These are phyloP conservation scores for Polydrusus cervinus DNA, from an alignment of 2,888 invertebrate species.

Conservation along the genomic window DNA sequence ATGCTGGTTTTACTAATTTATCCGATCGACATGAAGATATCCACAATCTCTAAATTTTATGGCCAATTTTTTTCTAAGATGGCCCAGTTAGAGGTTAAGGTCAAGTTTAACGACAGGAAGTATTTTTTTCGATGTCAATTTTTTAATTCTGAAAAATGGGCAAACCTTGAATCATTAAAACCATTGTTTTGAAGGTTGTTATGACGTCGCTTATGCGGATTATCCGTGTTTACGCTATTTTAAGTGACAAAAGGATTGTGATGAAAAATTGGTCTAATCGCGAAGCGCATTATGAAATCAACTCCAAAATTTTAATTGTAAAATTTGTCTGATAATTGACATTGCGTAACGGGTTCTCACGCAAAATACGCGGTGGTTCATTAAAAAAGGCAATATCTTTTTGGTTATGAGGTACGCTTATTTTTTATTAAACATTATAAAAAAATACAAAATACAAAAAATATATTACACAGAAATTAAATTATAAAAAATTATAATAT, in stretches of 20 bases:
- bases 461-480: too few species aligned
- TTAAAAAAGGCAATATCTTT: not conserved
- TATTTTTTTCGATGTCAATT: slow-evolving; percentile 36
- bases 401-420: too few species aligned
- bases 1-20: slow-evolving; percentile 4
- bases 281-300: slow-evolving; percentile 26
- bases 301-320: slow-evolving; percentile 12
- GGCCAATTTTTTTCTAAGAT: not conserved
- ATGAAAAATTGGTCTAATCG: slow-evolving; percentile 16
- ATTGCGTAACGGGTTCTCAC: slow-evolving; percentile 6
- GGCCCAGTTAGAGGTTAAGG: slow-evolving; percentile 41
- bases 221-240: slow-evolving; percentile 32
- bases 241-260: slow-evolving; percentile 35
- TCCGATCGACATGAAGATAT: not conserved
- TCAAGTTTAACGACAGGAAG: slow-evolving; percentile 41
- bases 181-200: slow-evolving; percentile 44
- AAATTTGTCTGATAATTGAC: slow-evolving; percentile 4
- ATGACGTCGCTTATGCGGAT: slow-evolving; percentile 22
- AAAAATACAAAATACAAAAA: too few species aligned
- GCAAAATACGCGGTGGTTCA: not conserved
- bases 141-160: slow-evolving; percentile 41
- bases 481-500: too few species aligned
- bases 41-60: not conserved
- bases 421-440: too few species aligned
- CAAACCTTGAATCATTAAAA: slow-evolving; percentile 41